A percentile compares a stretch with the other conserved stretches of the same genome.
Evolutionary conservation across 1,140 invertebrate genomes (phyloP).

Genomic region (Saccostrea cuccullata): DNA sequence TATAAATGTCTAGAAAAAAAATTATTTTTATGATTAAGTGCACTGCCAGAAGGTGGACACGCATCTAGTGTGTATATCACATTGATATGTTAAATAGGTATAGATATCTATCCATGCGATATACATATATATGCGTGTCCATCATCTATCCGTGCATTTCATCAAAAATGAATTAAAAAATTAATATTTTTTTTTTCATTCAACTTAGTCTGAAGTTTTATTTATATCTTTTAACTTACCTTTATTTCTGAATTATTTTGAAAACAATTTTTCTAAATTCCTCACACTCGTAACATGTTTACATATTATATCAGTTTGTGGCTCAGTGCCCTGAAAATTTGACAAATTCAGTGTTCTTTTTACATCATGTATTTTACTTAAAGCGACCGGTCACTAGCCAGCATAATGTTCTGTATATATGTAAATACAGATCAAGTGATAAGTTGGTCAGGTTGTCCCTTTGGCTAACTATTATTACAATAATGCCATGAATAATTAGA

Average conservation of each 20-base stretch:
- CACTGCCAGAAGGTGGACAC: no score
- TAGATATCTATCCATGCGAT: no score
- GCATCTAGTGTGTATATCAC: no score
- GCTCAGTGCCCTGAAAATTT: neutral
- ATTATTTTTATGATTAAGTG: no score
- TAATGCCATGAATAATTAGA: neutral
- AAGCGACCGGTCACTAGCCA: neutral
- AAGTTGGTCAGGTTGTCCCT: neutral
- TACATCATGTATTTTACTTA: neutral
- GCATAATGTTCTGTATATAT: neutral
- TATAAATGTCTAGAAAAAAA: no score
- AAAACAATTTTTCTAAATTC: neutral
- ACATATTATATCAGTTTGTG: neutral
- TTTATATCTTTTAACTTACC: neutral
- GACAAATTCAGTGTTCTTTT: neutral
- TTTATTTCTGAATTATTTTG: neutral
- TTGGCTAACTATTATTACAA: neutral
- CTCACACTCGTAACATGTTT: neutral
- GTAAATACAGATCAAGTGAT: neutral
- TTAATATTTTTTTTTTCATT: no score
- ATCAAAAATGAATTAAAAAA: no score
- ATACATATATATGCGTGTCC: no score
- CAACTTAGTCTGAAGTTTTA: neutral
- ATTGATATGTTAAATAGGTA: no score
- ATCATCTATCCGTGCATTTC: no score